A percentile compares a stretch with the other conserved stretches of the same genome.
Conservation (phyloP, 2,888 invertebrate genomes). For the Palloptera scutellata region DNA sequence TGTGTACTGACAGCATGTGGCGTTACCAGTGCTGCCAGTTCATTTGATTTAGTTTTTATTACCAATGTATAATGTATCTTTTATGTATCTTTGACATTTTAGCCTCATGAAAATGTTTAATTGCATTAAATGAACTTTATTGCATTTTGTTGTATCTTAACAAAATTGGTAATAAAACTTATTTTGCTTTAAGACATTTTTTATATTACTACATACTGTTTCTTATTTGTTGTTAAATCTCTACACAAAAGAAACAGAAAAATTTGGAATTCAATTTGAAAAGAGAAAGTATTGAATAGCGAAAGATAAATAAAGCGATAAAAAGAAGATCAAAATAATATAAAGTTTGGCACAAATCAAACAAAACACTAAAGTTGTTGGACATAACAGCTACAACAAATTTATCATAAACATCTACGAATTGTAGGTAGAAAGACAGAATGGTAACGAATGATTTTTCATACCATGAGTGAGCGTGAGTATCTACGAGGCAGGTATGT, state of each 20-base stretch:
- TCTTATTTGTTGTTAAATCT: slow-evolving; percentile 14
- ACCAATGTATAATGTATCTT: neutral
- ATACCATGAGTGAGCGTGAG: too few relatives aligned
- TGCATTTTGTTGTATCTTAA: too few relatives aligned
- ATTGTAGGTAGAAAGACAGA: neutral
- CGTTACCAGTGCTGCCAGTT: slow-evolving; percentile 17
- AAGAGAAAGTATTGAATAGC: slow-evolving; percentile 32
- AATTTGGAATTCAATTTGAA: slow-evolving; percentile 31
- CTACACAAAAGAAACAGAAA: neutral
- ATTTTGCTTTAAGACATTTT: neutral
- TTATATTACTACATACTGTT: too few relatives aligned
- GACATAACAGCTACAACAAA: neutral
- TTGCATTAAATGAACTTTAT: too few relatives aligned
- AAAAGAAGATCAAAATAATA: neutral
- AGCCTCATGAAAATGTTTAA: too few relatives aligned
- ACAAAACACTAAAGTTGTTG: neutral
- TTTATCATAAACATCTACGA: neutral
- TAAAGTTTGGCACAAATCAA: neutral
- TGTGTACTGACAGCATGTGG: neutral
- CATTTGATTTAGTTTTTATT: neutral
- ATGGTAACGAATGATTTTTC: slow-evolving; percentile 1
- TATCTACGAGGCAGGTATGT: too few relatives aligned
- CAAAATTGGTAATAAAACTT: neutral
- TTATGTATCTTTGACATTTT: too few relatives aligned
- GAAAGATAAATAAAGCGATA: slow-evolving; percentile 11